A percentile compares a stretch with the other conserved stretches of the same genome.
Evolutionary conservation across 2,113 vertebrate genomes (phyloP).

Genomic region (Mohoua ochrocephala): DNA sequence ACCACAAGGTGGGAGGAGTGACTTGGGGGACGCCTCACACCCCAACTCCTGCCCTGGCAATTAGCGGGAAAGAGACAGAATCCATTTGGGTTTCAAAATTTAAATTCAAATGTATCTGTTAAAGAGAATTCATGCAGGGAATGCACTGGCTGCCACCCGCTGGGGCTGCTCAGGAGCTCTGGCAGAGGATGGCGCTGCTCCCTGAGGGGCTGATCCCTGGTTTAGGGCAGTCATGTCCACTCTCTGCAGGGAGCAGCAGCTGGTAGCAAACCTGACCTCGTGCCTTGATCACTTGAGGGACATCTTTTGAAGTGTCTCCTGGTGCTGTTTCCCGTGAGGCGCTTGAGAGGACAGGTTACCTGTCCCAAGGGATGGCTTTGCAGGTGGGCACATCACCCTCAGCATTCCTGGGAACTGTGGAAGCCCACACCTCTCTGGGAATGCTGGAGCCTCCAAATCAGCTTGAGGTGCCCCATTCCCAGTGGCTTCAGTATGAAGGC

Average conservation of each 20-base stretch:
- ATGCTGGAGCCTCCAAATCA: background rate
- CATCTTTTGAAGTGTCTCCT: background rate
- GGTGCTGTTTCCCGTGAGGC: background rate
- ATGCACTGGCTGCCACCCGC: background rate
- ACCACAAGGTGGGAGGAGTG: background rate
- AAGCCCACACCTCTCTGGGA: fast-evolving
- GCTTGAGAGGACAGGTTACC: fast-evolving
- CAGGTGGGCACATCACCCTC: background rate
- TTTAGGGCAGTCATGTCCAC: background rate
- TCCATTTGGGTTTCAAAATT: background rate
- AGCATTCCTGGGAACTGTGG: fast-evolving
- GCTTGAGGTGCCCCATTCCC: background rate
- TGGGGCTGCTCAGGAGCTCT: background rate
- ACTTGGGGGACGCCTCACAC: background rate
- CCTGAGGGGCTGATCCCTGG: fast-evolving
- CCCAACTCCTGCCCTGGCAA: background rate
- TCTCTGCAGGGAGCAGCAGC: background rate
- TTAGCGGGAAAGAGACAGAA: background rate
- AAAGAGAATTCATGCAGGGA: background rate
- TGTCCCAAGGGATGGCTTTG: no score
- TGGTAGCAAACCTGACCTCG: background rate
- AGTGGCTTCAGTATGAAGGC: background rate
- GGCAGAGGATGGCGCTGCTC: background rate
- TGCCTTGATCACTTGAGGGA: background rate
- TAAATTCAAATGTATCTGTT: background rate